Evolutionary conservation across 1,140 invertebrate genomes (phyloP).

Genomic region (Drosophila miranda): DNA sequence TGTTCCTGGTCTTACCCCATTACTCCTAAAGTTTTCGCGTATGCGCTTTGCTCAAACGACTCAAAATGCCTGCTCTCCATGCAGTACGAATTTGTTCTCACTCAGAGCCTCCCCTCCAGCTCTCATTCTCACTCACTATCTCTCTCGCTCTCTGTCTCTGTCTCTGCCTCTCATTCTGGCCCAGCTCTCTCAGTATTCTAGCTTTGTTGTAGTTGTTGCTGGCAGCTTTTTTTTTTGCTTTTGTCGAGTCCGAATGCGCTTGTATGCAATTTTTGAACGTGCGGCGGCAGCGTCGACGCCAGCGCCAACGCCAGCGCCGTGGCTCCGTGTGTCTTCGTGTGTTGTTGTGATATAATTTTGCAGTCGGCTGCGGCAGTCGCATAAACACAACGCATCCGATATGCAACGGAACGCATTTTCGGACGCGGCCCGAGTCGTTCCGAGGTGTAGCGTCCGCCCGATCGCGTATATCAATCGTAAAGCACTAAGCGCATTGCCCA

Average conservation of each 20-base stretch:
- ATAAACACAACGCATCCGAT: slow-evolving; percentile 83
- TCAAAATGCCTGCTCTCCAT: slow-evolving; percentile 42
- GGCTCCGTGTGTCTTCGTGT: slow-evolving; percentile 67
- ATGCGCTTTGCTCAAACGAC: slow-evolving; percentile 62
- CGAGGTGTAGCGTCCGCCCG: slow-evolving; percentile 82
- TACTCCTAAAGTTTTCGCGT: slow-evolving; percentile 76
- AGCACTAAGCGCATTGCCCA: slow-evolving; percentile 74
- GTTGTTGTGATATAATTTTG: slow-evolving; percentile 82
- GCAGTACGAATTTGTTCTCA: slow-evolving; percentile 8
- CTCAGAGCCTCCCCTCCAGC: slow-evolving; percentile 3
- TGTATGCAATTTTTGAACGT: slow-evolving; percentile 69
- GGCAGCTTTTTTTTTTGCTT: slow-evolving; percentile 25
- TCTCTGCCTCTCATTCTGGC: background rate
- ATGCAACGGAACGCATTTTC: slow-evolving; percentile 83
- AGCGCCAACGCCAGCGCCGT: slow-evolving; percentile 56
- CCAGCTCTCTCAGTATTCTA: slow-evolving; percentile 63
- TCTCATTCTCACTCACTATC: slow-evolving; percentile 22
- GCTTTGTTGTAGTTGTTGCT: slow-evolving; percentile 31
- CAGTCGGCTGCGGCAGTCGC: slow-evolving; percentile 82
- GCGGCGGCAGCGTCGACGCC: slow-evolving; percentile 25
- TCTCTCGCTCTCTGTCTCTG: slow-evolving; percentile 9
- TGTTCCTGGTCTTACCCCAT: slow-evolving; percentile 54
- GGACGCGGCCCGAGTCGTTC: slow-evolving; percentile 82
- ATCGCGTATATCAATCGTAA: slow-evolving; percentile 82
- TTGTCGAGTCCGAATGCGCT: slow-evolving; percentile 60